Conservation (phyloP, 2,113 vertebrate genomes). For the Passer domesticus region DNA sequence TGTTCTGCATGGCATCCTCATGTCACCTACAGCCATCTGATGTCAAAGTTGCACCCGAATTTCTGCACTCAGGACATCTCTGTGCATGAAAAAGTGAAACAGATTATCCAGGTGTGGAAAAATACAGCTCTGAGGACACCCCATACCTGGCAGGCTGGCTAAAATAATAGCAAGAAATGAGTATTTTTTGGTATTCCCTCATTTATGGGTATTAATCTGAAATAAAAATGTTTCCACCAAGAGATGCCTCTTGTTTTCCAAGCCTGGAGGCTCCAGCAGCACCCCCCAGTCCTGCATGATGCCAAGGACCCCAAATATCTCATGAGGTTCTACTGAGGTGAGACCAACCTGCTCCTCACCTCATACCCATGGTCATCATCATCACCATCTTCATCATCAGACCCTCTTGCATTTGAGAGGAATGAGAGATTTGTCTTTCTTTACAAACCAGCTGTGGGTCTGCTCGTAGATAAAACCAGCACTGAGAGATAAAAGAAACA, state of each 20-base stretch:
- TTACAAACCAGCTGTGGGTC: not conserved
- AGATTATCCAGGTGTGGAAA: not conserved
- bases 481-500: too few relatives aligned
- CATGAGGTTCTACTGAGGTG: not conserved
- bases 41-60: not conserved
- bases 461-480: too few relatives aligned
- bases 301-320: not conserved
- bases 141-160: not conserved
- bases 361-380: not conserved
- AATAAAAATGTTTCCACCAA: not conserved
- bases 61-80: not conserved
- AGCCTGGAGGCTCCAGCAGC: not conserved
- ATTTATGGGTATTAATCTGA: not conserved
- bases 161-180: not conserved
- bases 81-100: accelerated
- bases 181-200: not conserved
- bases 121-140: accelerated
- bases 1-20: not conserved
- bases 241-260: not conserved
- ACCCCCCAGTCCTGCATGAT: not conserved
- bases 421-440: not conserved
- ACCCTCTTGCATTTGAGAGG: not conserved
- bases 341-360: not conserved
- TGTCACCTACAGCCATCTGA: not conserved
- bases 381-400: not conserved